Evolutionary conservation across 1,140 invertebrate genomes (phyloP), one percentile per base, ranked within the genome.

Genomic region (Chironomus tepperi): DNA sequence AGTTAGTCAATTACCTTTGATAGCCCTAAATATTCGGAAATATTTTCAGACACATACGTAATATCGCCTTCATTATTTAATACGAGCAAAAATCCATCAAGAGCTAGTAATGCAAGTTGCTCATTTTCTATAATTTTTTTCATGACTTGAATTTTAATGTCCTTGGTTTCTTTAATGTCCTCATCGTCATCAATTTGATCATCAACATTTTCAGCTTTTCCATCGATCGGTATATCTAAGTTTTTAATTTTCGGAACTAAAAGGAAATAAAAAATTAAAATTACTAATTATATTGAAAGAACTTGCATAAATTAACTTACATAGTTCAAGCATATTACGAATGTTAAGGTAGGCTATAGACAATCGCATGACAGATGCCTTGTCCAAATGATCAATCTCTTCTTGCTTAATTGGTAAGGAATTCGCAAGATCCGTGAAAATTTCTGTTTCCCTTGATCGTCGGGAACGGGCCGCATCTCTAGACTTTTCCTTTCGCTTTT

Each of bases 401-500:
- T 91, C 88, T 70, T 87, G 83, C 9, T 91, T 85, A 10, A 98
- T 82, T 0, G 96, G 96, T 76, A 98, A 84, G 5, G 89, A 88
- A 65, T 88, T 87, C 0, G 92, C 92, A 75, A 98, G 86, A 79
- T 97, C 93, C 43, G 88, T 88, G 81, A 98, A 98, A 77, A 98
- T 95, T 83, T 97, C 94, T 75, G 95, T 95, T 84, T 98, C 97
- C 79, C 92, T 92, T 76, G 94, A 95, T 57, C 97, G 88, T 42
- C 97, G 88, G 80, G 89, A 96, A 78, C 96, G 86, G 0, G 96
- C 97, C 3, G 96, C 97, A 84, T 98, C 94, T 73, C 96, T 88
- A 0, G 95, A 98, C 79, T 97, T 97, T 83, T 98, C 96, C 83
- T 98, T 97, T n/a, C 96, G 87, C 78, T 96, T 94, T 83, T 98